phyloP scores from a whole-genome alignment of 1,140 invertebrate genomes.

The Pissodes strobi region DNA sequence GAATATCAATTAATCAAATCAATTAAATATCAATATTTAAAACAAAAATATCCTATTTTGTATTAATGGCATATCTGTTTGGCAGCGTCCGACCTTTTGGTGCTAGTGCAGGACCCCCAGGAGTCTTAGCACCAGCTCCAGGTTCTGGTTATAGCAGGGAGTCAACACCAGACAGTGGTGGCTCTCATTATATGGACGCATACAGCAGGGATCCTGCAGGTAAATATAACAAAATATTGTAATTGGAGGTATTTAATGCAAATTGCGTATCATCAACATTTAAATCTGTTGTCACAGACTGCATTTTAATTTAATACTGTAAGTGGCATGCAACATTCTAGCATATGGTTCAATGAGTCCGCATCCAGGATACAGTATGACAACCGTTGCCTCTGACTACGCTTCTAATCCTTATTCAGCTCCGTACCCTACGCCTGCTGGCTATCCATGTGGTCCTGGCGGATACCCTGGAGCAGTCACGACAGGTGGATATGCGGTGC shows the following conservation, averaged over 20 bases:
- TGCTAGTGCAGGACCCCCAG: conserved; percentile 53
- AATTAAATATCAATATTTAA: too few relatives aligned
- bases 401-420: conserved; percentile 76
- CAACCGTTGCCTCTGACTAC: conserved; percentile 74
- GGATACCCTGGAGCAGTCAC: conserved; percentile 68
- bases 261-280: neutral
- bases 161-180: conserved; percentile 79
- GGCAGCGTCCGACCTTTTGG: conserved; percentile 62
- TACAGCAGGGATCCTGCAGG: conserved; percentile 81
- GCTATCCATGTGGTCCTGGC: conserved; percentile 68
- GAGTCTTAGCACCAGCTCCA: conserved; percentile 57
- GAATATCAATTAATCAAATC: too few relatives aligned
- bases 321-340: too few relatives aligned
- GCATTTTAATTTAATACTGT: too few relatives aligned
- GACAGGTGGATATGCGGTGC: conserved; percentile 59
- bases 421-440: conserved; percentile 59
- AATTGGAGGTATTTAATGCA: neutral
- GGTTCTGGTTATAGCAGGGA: conserved; percentile 75
- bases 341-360: conserved; percentile 81
- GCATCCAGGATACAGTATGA: conserved; percentile 80
- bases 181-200: conserved; percentile 82
- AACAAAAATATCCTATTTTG: too few relatives aligned
- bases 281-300: neutral
- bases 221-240: too few relatives aligned
- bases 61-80: too few relatives aligned